These are phyloP conservation scores for Pharmacophagus antenor DNA, from an alignment of 2,888 invertebrate genomes.

Conservation along the genomic window DNA sequence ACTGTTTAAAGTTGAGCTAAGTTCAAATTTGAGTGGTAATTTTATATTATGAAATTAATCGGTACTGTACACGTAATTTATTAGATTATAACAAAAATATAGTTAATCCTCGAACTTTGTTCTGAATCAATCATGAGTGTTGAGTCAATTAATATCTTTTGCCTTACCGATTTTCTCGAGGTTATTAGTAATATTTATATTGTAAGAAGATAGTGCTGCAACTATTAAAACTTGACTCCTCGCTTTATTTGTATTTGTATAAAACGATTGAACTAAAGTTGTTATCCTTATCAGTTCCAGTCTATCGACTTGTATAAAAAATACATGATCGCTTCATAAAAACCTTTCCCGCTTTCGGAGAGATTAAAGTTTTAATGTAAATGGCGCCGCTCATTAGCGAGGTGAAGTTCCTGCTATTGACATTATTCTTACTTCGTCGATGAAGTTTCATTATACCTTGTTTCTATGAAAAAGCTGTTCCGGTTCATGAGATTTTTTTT, in stretches of 20 bases:
- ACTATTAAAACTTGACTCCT: too few species aligned
- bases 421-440: neutral
- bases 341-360: neutral
- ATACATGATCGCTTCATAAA: neutral
- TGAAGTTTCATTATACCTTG: neutral
- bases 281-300: neutral
- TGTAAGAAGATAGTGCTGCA: too few species aligned
- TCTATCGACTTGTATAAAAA: neutral
- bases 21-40: neutral
- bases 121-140: too few species aligned
- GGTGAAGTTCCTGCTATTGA: conserved; percentile 1
- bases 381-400: conserved; percentile 1
- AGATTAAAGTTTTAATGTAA: conserved; percentile 1
- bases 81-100: too few species aligned
- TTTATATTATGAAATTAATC: neutral
- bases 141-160: too few species aligned
- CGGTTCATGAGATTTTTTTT: neutral
- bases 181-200: too few species aligned
- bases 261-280: neutral
- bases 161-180: too few species aligned
- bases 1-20: conserved; percentile 2
- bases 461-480: neutral
- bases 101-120: too few species aligned
- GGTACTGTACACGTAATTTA: neutral
- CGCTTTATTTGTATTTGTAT: too few species aligned